Base-by-base conservation (phyloP, 2,797 vertebrate genomes). In the Etheostoma perlongum region DNA sequence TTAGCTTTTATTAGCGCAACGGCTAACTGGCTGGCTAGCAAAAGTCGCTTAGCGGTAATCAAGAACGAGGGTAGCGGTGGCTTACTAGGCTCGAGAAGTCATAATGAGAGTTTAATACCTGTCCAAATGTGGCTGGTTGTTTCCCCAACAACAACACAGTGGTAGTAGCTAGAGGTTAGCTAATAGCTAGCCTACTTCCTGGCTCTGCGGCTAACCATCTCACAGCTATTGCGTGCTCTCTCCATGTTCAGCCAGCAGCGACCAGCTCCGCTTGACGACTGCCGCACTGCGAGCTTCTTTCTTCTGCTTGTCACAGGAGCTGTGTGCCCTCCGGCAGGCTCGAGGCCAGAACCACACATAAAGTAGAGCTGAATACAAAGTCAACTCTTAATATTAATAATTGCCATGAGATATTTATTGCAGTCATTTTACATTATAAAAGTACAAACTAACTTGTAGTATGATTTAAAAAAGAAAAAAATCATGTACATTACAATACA, bases 201-300 rank as follows among this genome's bases (percentile, higher is more conserved):
- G 44, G 59, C 48, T 58, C 48, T 2, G 71, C 4, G 47, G 74
- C 51, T 63, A 44, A 64, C 33, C 79, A 68, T 86, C 66, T 59
- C 87, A 79, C 73, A 51, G 27, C 51, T 23, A 14, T 33, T 48
- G 64, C 21, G 12, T 44, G 73, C 57, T 21, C 15, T 36, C 46
- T 47, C 65, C 42, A 7, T 78, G 11, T 16, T 55, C 49, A 44
- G 15, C 12, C 70, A 65, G 74, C 62, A 40, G 10, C 36, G 36
- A 21, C 63, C 72, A 30, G 67, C 68, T 14, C 48, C 60, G 59
- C 73, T 48, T 8, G 49, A 79, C 65, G 74, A 78, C 63, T 76
- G 82, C 80, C 76, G 87, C 85, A 78, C 76, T 30, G 87, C 71
- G 71, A 85, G 86, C 21, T 78, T 79, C 90, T 77, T 77, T 83